phyloP scores from a whole-genome alignment of 1,140 invertebrate species.

The Sinonovacula constricta region DNA sequence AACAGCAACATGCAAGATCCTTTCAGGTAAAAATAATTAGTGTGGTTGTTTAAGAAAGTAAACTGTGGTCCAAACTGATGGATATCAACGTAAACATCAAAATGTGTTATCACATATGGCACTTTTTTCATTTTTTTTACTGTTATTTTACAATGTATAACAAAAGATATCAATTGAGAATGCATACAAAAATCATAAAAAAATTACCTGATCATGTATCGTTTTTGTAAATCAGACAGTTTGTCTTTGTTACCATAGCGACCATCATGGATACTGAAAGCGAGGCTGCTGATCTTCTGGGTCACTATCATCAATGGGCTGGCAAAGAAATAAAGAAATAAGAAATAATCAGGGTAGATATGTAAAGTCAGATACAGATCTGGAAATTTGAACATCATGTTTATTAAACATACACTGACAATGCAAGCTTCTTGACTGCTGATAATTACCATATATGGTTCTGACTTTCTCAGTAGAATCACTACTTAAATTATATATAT shows the following conservation, averaged over 20 bases:
- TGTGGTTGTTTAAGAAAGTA: too few species aligned
- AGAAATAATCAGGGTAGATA: not conserved
- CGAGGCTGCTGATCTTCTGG: slow-evolving; percentile 46
- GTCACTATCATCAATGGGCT: slow-evolving; percentile 47
- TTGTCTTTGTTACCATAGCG: slow-evolving; percentile 42
- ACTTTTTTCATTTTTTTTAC: too few species aligned
- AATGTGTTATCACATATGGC: too few species aligned
- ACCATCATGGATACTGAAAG: slow-evolving; percentile 51
- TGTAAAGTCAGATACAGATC: not conserved
- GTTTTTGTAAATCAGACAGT: slow-evolving; percentile 44
- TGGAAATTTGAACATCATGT: not conserved
- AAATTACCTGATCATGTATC: slow-evolving; percentile 41
- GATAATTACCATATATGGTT: too few species aligned
- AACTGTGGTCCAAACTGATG: too few species aligned
- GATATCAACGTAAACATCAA: too few species aligned
- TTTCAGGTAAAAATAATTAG: too few species aligned
- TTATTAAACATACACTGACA: not conserved
- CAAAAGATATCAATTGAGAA: too few species aligned
- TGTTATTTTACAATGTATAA: too few species aligned
- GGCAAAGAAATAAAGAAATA: not conserved
- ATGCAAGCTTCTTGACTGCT: not conserved
- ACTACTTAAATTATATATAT: too few species aligned
- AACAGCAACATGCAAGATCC: too few species aligned
- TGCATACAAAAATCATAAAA: not conserved
- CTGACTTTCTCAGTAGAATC: too few species aligned